A percentile compares a stretch with the other conserved stretches of the same genome.
Conservation (phyloP, 2,888 invertebrate species). For the Gonocerus acuteangulatus region DNA sequence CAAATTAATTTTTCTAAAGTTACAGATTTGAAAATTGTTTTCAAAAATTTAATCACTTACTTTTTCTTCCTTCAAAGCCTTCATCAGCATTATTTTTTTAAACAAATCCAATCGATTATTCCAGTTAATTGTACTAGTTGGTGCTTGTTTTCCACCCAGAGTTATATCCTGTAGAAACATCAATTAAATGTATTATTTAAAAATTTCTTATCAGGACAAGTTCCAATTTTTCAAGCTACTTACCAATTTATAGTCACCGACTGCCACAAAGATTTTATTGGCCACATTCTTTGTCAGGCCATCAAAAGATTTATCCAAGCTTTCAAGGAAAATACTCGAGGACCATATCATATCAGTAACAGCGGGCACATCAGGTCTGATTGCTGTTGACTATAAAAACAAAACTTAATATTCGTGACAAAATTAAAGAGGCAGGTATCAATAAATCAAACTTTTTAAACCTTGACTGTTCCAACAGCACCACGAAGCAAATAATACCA, state of each 20-base stretch:
- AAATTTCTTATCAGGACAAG: background rate
- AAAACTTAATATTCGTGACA: no score
- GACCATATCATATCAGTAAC: slow-evolving; percentile 65
- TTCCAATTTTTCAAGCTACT: slow-evolving; percentile 29
- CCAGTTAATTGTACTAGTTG: slow-evolving; percentile 41
- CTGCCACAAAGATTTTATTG: slow-evolving; percentile 50
- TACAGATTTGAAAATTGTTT: no score
- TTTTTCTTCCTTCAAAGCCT: slow-evolving; percentile 69
- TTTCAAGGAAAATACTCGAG: slow-evolving; percentile 54
- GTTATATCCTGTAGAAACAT: slow-evolving; percentile 51
- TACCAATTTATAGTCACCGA: slow-evolving; percentile 58
- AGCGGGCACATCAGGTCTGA: slow-evolving; percentile 53
- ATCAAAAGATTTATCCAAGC: slow-evolving; percentile 50
- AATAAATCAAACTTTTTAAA: slow-evolving; percentile 6
- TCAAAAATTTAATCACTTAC: no score
- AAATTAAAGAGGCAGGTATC: background rate
- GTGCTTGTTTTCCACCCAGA: slow-evolving; percentile 45
- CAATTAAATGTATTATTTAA: background rate
- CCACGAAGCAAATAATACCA: slow-evolving; percentile 77
- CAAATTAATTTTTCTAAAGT: no score
- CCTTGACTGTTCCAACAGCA: slow-evolving; percentile 43
- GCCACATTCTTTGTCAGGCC: slow-evolving; percentile 51
- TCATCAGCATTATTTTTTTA: slow-evolving; percentile 73
- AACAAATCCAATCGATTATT: slow-evolving; percentile 52
- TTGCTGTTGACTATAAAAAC: slow-evolving; percentile 8